Conservation (phyloP, 2,797 vertebrate genomes). For the Selene dorsalis region DNA sequence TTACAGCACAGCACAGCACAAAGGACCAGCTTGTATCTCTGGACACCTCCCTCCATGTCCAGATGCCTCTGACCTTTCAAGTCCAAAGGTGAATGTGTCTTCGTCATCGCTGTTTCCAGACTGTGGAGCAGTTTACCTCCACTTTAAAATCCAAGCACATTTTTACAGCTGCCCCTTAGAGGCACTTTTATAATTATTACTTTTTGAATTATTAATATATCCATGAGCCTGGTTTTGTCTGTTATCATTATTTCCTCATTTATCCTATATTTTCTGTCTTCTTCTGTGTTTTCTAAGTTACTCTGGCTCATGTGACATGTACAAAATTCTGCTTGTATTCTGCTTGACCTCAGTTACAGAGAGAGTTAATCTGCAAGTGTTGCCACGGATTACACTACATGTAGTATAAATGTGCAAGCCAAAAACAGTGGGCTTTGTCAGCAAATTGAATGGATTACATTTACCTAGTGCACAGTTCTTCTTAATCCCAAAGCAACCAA, state of each 20-base stretch:
- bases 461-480: conserved; percentile 1
- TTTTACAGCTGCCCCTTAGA: background rate
- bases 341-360: background rate
- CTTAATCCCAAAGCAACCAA: conserved; percentile 36
- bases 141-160: background rate
- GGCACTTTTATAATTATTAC: too few species aligned
- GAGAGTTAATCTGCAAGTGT: background rate
- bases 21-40: background rate
- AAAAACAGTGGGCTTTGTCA: conserved; percentile 1
- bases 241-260: background rate
- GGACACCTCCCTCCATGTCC: background rate
- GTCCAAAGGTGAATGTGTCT: background rate
- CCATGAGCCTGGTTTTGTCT: background rate
- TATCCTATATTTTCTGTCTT: background rate
- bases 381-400: background rate
- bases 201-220: background rate
- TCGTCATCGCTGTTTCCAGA: background rate
- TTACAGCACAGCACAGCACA: background rate
- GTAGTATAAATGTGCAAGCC: background rate
- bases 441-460: conserved; percentile 4
- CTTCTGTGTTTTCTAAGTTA: too few species aligned
- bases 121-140: background rate
- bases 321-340: background rate
- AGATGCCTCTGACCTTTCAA: background rate
- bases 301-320: background rate